phyloP scores from a whole-genome alignment of 2,888 invertebrate genomes.

The Cantharis rufa region DNA sequence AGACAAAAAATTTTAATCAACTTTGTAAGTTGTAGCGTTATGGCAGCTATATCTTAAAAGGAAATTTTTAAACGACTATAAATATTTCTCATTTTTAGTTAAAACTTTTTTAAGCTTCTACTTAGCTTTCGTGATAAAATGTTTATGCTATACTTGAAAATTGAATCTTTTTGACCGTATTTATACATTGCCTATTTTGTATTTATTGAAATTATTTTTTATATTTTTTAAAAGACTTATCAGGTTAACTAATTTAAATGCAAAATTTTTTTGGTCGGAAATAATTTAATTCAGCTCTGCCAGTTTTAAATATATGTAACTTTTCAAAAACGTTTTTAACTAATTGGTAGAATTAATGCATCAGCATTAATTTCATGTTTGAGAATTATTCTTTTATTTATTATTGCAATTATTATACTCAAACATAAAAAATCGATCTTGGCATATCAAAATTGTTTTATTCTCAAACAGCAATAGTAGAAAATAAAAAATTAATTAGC shows the following conservation, averaged over 20 bases:
- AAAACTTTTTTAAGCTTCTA: constrained; percentile 16
- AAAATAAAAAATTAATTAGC: background rate
- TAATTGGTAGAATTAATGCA: too few species aligned
- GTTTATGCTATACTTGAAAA: background rate
- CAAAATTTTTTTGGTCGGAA: background rate
- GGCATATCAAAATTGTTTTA: background rate
- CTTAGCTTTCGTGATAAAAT: constrained; percentile 5
- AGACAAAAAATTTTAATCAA: constrained; percentile 29
- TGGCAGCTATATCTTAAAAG: constrained; percentile 9
- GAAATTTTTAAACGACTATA: constrained; percentile 16
- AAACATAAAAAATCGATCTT: too few species aligned
- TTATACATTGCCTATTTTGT: background rate
- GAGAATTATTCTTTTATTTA: too few species aligned
- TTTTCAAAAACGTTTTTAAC: too few species aligned
- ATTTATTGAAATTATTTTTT: background rate
- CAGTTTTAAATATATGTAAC: background rate
- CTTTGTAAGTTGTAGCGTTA: constrained; percentile 21
- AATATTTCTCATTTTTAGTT: constrained; percentile 23
- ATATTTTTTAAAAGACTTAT: background rate
- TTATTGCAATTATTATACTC: too few species aligned
- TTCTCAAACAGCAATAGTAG: background rate
- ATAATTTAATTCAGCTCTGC: background rate
- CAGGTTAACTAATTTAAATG: background rate
- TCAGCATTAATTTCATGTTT: too few species aligned
- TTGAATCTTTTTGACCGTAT: background rate